Conservation (phyloP, 1,140 invertebrate species). For the Lasaia peninsularis region DNA sequence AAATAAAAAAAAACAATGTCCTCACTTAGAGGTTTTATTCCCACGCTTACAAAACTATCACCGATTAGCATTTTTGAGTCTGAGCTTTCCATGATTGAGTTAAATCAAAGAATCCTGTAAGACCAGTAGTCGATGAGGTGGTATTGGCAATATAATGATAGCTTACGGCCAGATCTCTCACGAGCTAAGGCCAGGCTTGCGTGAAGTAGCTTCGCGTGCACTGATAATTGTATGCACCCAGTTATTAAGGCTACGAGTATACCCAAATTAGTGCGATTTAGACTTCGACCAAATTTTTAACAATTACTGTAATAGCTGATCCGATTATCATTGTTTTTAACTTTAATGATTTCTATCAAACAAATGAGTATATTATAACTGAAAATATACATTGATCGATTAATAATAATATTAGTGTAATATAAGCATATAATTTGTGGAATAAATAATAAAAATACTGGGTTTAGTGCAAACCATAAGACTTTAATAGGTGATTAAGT, state of each 20-base stretch:
- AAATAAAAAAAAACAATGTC: background rate
- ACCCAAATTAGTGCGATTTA: slow-evolving; percentile 15
- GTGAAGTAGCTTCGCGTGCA: slow-evolving; percentile 17
- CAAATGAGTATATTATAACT: background rate
- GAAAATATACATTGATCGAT: too few relatives aligned
- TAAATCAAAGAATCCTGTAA: slow-evolving; percentile 55
- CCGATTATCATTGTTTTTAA: background rate
- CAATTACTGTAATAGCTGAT: background rate
- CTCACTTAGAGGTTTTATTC: slow-evolving; percentile 28
- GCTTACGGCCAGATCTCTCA: slow-evolving; percentile 38
- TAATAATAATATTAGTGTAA: too few relatives aligned
- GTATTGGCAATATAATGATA: slow-evolving; percentile 58
- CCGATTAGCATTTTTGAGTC: slow-evolving; percentile 62
- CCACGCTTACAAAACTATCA: slow-evolving; percentile 43
- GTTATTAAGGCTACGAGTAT: slow-evolving; percentile 11
- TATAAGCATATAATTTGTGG: too few relatives aligned
- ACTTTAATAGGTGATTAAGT: too few relatives aligned
- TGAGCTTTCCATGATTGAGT: slow-evolving; percentile 62
- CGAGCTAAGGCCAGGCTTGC: slow-evolving; percentile 26
- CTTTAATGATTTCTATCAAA: background rate
- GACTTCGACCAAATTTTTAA: background rate
- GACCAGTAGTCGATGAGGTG: slow-evolving; percentile 63
- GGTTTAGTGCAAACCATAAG: too few relatives aligned
- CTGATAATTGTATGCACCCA: slow-evolving; percentile 11
- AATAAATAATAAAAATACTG: too few relatives aligned